These are phyloP conservation scores for Capromys pilorides DNA, from an alignment of 2,797 vertebrate genomes.

Conservation along the genomic window DNA sequence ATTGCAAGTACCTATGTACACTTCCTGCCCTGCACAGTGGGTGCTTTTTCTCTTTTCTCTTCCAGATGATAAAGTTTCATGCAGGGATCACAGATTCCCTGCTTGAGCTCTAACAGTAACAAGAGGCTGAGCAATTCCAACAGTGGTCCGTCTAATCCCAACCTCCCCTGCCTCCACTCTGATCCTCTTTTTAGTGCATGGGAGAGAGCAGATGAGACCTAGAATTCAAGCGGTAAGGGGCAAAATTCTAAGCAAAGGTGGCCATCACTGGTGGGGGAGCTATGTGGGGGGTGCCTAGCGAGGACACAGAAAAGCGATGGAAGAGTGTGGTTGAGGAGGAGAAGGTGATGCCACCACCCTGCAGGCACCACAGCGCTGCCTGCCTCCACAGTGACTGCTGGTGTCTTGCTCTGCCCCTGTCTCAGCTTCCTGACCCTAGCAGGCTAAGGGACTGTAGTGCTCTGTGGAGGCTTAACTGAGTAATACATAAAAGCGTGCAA, in stretches of 20 bases:
- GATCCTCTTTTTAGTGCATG: not conserved
- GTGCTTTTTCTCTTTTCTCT: not conserved
- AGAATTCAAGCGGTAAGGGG: not conserved
- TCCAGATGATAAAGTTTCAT: not conserved
- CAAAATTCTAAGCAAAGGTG: not conserved
- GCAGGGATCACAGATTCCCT: not conserved
- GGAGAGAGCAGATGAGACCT: not conserved
- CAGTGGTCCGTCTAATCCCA: not conserved
- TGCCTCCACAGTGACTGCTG: not conserved
- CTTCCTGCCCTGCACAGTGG: not conserved
- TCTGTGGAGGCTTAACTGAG: not conserved
- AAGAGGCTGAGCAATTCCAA: not conserved
- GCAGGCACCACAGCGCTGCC: accelerated
- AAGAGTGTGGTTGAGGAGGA: not conserved
- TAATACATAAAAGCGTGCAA: not conserved
- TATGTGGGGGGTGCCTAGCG: no score
- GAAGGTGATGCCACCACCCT: no score
- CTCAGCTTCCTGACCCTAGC: not conserved
- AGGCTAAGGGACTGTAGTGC: not conserved
- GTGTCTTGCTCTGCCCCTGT: not conserved
- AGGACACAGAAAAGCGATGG: not conserved
- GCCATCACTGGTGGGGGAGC: not conserved
- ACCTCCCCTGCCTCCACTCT: not conserved
- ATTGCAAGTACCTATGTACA: not conserved
- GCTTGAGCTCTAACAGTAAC: not conserved